Conservation (phyloP, 1,140 invertebrate species). For the Luehdorfia chinensis region DNA sequence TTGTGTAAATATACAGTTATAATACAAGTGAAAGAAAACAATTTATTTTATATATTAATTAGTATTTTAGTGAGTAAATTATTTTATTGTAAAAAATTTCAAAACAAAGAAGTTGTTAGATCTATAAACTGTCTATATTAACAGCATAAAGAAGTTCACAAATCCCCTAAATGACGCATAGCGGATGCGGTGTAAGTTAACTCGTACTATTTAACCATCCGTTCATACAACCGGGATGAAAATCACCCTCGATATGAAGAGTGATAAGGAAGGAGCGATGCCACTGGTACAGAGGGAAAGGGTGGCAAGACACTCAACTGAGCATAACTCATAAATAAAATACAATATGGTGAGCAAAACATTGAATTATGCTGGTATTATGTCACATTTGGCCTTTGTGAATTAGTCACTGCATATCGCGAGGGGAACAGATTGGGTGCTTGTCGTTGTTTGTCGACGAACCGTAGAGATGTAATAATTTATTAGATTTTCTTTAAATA, state of each 20-base stretch:
- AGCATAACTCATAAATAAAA: slow-evolving; percentile 77
- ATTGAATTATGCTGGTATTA: slow-evolving; percentile 78
- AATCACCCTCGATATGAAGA: slow-evolving; percentile 46
- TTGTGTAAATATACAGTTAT: no score
- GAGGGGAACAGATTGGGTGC: slow-evolving; percentile 55
- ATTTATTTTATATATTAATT: no score
- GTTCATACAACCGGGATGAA: slow-evolving; percentile 60
- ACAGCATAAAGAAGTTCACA: slow-evolving; percentile 37
- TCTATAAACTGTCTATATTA: no score
- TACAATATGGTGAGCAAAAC: slow-evolving; percentile 79
- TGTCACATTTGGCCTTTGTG: slow-evolving; percentile 76
- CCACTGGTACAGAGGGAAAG: slow-evolving; percentile 29
- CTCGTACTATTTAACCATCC: slow-evolving; percentile 71
- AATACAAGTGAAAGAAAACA: no score
- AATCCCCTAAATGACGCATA: slow-evolving; percentile 61
- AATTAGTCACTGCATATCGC: slow-evolving; percentile 64
- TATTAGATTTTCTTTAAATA: not conserved
- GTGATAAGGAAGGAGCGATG: slow-evolving; percentile 37
- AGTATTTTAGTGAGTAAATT: no score
- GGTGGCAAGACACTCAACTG: slow-evolving; percentile 47
- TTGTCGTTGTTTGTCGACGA: slow-evolving; percentile 50
- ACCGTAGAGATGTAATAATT: slow-evolving; percentile 23
- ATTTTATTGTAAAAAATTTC: no score
- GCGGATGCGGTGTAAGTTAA: slow-evolving; percentile 70
- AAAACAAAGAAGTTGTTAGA: no score